Base-by-base conservation (phyloP, 2,113 vertebrate genomes). In the Amphiprion ocellaris region DNA sequence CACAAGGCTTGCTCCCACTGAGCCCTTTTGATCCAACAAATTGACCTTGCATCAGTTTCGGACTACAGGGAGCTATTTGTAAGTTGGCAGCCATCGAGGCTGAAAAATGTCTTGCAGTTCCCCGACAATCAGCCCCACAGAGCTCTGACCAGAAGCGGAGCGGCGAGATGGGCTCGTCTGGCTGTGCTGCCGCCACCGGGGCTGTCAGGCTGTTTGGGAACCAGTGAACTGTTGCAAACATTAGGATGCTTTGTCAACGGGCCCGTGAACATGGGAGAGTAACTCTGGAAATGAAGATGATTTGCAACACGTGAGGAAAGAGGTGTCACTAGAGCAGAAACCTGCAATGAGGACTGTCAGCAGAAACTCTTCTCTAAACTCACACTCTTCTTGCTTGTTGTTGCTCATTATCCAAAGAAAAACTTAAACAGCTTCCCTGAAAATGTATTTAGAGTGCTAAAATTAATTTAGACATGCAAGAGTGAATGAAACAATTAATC, bases 31-130 rank as follows among this genome's bases (percentile, higher is more conserved):
- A 89, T 83, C 72, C 69, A 69, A 30, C 50, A 79, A 74, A 90
- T 84, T 88, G 86, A 87, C 90, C 84, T 72, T 61, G 73, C 68
- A 86, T 84, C 86, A 77, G 68, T 80, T 83, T 77, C 6, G 49
- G 56, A 75, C 84, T 65, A 58, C 82, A 79, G 78, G 84, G 86
- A 87, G 74, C 80, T 82, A 88, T 89, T 90, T 89, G 77, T 58
- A 78, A 79, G 86, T 82, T 87, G 82, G 88, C 79, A 76, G 78
- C 65, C 55, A 77, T 82, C 5, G 41, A 81, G 74, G 70, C 79
- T 88, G 82, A 88, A 87, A 88, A 90, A 89, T 68, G 59, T 85
- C 79, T 85, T 21, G 50, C 60, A 10, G 60, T 78, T 84, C 53
- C 64, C 30, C 4, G 41, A 81, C 84, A 90, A 86, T 89, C 81